These are phyloP conservation scores for Nannospalax galili DNA, from an alignment of 2,113 vertebrate genomes.

Conservation along the genomic window DNA sequence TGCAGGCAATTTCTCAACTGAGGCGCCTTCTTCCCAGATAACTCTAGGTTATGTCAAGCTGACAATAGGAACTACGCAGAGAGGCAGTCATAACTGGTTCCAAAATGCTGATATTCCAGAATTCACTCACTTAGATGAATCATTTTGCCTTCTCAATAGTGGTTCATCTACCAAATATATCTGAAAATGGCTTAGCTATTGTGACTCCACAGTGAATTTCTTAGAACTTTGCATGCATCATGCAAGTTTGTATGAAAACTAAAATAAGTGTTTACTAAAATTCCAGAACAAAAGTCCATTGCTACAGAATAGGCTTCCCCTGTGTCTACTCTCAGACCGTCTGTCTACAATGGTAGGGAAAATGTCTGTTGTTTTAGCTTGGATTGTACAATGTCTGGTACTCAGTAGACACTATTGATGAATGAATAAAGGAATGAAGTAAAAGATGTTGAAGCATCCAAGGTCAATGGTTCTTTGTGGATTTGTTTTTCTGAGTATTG, in stretches of 20 bases:
- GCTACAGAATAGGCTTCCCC: neutral
- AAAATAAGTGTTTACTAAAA: neutral
- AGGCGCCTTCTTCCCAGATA: neutral
- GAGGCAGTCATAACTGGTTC: neutral
- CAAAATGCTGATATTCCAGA: neutral
- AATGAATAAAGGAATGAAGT: neutral
- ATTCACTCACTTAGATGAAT: constrained; percentile 20
- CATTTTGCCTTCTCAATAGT: neutral
- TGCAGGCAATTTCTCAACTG: neutral
- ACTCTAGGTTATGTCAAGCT: no score
- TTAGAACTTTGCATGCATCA: neutral
- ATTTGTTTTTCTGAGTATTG: neutral
- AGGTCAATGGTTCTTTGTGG: neutral
- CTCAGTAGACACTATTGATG: neutral
- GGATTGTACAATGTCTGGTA: neutral
- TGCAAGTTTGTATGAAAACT: constrained; percentile 6
- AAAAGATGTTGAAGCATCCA: neutral
- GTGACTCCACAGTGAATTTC: constrained; percentile 17
- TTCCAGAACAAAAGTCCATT: constrained; percentile 25
- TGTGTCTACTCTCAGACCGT: neutral
- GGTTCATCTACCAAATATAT: constrained; percentile 1
- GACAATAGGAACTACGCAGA: no score
- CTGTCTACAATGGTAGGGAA: neutral
- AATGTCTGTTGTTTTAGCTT: neutral
- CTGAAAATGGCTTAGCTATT: neutral